These are phyloP conservation scores for Agriopis leucophaearia DNA, from an alignment of 2,888 invertebrate species.

Conservation along the genomic window DNA sequence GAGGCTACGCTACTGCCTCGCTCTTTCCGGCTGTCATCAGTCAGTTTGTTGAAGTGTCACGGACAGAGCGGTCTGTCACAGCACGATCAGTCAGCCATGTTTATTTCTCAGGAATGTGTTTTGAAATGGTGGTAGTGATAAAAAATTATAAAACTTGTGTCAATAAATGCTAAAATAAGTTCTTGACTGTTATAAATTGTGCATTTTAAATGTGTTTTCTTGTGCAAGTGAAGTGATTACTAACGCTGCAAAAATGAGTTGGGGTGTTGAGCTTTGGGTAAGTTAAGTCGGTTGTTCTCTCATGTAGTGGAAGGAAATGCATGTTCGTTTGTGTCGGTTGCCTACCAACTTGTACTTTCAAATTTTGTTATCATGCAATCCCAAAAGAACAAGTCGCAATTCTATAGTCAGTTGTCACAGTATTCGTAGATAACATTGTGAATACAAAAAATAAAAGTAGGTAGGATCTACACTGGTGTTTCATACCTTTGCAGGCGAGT, in stretches of 20 bases:
- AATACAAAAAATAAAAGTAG: neutral
- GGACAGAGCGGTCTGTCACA: constrained; percentile 48
- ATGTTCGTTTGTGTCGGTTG: constrained; percentile 49
- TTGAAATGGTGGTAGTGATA: constrained; percentile 82
- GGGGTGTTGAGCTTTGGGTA: constrained; percentile 90
- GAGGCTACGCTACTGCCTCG: neutral
- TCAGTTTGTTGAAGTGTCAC: constrained; percentile 60
- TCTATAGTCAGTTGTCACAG: neutral
- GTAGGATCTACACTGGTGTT: neutral
- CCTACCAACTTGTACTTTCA: constrained; percentile 28
- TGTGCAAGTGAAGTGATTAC: constrained; percentile 77
- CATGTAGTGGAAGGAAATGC: constrained; percentile 28
- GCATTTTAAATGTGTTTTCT: constrained; percentile 57
- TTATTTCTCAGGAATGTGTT: constrained; percentile 78
- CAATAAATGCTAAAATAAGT: constrained; percentile 61
- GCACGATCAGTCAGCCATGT: constrained; percentile 82
- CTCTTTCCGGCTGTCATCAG: constrained; percentile 46
- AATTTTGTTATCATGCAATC: neutral
- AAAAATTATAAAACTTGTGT: constrained; percentile 71
- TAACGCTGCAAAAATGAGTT: constrained; percentile 86
- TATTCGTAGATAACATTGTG: neutral
- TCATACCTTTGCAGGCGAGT: neutral
- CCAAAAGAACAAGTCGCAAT: neutral
- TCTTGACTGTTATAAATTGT: constrained; percentile 68
- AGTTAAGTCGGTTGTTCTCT: constrained; percentile 62